phyloP scores from a whole-genome alignment of 2,888 invertebrate species.

The Ophion slaviceki region DNA sequence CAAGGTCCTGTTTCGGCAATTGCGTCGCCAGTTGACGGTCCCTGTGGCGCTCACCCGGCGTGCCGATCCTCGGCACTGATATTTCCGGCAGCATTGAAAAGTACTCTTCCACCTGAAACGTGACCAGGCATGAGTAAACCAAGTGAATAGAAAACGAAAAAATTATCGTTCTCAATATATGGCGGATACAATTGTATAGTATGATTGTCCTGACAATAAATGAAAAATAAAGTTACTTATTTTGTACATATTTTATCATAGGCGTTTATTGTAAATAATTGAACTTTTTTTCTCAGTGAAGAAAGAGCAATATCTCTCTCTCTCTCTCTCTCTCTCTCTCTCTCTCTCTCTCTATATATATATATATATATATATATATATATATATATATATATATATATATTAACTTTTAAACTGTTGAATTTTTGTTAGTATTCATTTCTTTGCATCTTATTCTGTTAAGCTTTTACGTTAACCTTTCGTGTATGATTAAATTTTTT shows the following conservation, averaged over 20 bases:
- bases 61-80: conserved; percentile 88
- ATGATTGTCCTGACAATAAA: neutral
- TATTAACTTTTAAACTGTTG: neutral
- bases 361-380: no score
- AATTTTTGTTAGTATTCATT: no score
- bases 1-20: conserved; percentile 97
- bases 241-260: neutral
- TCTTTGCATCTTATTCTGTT: no score
- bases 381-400: no score
- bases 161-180: neutral
- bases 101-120: conserved; percentile 93
- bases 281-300: no score
- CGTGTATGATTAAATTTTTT: no score
- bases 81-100: conserved; percentile 93
- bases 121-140: neutral
- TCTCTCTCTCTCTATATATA: no score
- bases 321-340: no score
- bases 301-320: neutral
- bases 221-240: neutral
- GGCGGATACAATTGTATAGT: no score
- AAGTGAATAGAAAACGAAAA: neutral
- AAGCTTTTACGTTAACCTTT: no score
- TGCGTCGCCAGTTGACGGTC: conserved; percentile 94
- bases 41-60: conserved; percentile 92
- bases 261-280: neutral